A percentile compares a stretch with the other conserved stretches of the same genome.
phyloP scores from a whole-genome alignment of 2,113 vertebrate genomes.

The Myiopsitta monachus region DNA sequence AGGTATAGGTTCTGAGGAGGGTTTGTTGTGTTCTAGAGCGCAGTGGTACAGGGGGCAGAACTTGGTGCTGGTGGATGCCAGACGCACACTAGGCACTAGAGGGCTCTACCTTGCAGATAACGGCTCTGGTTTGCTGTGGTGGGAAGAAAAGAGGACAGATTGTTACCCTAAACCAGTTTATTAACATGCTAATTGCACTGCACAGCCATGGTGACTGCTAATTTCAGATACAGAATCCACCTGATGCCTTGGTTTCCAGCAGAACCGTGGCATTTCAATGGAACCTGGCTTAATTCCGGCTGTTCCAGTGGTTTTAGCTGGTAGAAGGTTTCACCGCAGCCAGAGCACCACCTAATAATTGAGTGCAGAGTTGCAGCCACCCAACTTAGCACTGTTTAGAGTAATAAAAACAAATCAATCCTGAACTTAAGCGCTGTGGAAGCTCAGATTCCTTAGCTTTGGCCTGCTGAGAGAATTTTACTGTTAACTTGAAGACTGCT shows the following conservation, averaged over 20 bases:
- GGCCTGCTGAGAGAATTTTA: neutral
- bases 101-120: slow-evolving; percentile 22
- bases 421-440: neutral
- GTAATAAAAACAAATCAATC: neutral
- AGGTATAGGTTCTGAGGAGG: neutral
- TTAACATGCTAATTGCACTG: fast-evolving
- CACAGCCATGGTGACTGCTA: neutral
- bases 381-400: neutral
- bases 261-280: neutral
- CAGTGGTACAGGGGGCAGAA: neutral
- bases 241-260: neutral
- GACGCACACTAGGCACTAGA: neutral
- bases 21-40: neutral
- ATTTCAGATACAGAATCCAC: neutral
- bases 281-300: neutral
- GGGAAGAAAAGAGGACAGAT: neutral
- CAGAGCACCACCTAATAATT: neutral
- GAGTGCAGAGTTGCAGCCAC: neutral
- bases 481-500: neutral
- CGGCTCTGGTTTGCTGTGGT: neutral
- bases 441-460: neutral
- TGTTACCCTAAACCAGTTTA: neutral
- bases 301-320: neutral
- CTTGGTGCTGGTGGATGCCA: neutral
- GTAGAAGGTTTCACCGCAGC: neutral